Conservation (phyloP, 2,888 invertebrate species). For the Tenthredo livida region DNA sequence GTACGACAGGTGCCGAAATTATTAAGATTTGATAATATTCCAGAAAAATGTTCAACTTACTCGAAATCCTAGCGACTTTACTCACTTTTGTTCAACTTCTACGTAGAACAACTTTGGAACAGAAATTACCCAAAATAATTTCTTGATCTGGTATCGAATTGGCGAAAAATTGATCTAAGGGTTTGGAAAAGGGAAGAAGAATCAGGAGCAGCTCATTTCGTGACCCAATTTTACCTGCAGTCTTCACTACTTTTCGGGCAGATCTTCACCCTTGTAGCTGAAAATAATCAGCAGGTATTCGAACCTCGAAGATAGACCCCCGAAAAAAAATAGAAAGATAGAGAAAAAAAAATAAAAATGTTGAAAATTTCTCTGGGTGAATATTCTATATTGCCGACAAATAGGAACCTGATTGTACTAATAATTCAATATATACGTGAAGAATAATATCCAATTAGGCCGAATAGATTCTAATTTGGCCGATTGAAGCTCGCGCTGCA, state of each 20-base stretch:
- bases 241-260: no score
- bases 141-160: neutral
- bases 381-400: neutral
- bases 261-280: no score
- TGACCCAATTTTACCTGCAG: no score
- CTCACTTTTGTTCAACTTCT: neutral
- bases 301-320: neutral
- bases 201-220: no score
- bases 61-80: neutral
- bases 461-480: slow-evolving; percentile 73
- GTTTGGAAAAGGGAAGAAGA: no score
- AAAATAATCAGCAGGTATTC: neutral
- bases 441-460: slow-evolving; percentile 73
- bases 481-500: slow-evolving; percentile 67
- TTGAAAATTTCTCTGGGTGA: neutral
- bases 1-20: slow-evolving; percentile 69
- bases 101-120: neutral
- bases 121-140: neutral
- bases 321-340: neutral
- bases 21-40: slow-evolving; percentile 59
- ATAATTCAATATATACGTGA: slow-evolving; percentile 68
- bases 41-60: neutral
- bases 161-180: neutral
- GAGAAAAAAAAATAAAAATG: neutral
- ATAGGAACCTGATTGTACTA: slow-evolving; percentile 63